A percentile compares a stretch with the other conserved stretches of the same genome.
phyloP scores from a whole-genome alignment of 2,888 invertebrate species.

The Chamaedrilus cognettii region DNA sequence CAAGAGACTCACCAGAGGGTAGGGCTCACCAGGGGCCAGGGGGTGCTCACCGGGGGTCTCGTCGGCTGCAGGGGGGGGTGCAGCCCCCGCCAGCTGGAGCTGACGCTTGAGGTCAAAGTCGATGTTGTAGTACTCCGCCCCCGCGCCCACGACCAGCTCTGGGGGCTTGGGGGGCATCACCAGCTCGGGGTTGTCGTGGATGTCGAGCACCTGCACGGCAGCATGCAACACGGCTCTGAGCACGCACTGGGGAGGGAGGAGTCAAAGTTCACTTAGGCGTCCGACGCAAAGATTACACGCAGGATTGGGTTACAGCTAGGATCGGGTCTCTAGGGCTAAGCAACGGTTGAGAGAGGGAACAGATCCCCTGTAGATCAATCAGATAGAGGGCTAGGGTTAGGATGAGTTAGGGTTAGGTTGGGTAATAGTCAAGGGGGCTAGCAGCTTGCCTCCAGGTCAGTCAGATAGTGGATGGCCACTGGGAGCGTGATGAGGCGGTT shows the following conservation, averaged over 20 bases:
- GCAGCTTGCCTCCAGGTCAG: slow-evolving; percentile 59
- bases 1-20: too few species aligned
- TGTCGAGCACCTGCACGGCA: slow-evolving; percentile 70
- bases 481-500: slow-evolving; percentile 95
- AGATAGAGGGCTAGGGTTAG: too few species aligned
- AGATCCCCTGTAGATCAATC: too few species aligned
- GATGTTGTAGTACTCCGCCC: slow-evolving; percentile 88
- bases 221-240: not conserved
- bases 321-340: too few species aligned
- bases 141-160: slow-evolving; percentile 70
- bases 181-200: slow-evolving; percentile 88
- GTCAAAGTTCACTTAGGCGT: not conserved
- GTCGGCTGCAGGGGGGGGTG: slow-evolving; percentile 49
- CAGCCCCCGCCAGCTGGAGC: slow-evolving; percentile 86
- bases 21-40: too few species aligned
- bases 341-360: too few species aligned
- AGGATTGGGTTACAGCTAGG: too few species aligned
- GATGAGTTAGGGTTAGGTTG: too few species aligned
- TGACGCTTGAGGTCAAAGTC: slow-evolving; percentile 98
- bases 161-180: slow-evolving; percentile 97
- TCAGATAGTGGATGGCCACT: slow-evolving; percentile 91
- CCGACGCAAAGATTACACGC: not conserved
- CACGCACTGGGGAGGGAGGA: not conserved
- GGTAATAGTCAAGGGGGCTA: too few species aligned
- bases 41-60: slow-evolving; percentile 32